phyloP scores from a whole-genome alignment of 1,140 invertebrate genomes.

The Trachymyrmex septentrionalis region DNA sequence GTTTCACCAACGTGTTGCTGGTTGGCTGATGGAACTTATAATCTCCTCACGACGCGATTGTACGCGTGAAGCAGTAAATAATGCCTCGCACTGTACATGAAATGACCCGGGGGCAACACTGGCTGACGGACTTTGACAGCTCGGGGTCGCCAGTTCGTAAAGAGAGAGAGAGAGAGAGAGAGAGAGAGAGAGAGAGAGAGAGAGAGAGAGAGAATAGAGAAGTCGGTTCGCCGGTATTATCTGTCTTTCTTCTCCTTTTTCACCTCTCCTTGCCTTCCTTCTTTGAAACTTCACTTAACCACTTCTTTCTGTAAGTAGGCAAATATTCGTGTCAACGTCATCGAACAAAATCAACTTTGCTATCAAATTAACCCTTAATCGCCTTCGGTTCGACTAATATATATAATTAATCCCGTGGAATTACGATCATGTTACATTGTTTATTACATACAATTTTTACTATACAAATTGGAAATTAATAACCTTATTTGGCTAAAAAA shows the following conservation, averaged over 20 bases:
- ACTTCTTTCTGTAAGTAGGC: slow-evolving; percentile 10
- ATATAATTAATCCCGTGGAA: not conserved
- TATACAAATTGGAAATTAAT: slow-evolving; percentile 2
- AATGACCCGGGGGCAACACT: slow-evolving; percentile 78
- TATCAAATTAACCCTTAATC: slow-evolving; percentile 11
- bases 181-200: slow-evolving; percentile 76
- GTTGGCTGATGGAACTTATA: slow-evolving; percentile 26
- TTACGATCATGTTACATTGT: not conserved
- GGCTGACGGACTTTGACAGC: slow-evolving; percentile 83
- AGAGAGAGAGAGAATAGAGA: slow-evolving; percentile 34
- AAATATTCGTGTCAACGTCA: slow-evolving; percentile 19
- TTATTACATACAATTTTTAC: not conserved
- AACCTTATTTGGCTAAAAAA: not conserved
- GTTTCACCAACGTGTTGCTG: slow-evolving; percentile 1
- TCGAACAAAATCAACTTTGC: not conserved
- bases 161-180: slow-evolving; percentile 41
- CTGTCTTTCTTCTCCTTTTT: slow-evolving; percentile 66
- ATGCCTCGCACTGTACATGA: slow-evolving; percentile 71
- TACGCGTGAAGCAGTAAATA: slow-evolving; percentile 68
- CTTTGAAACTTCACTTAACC: not conserved
- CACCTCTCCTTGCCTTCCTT: not conserved
- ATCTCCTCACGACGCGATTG: slow-evolving; percentile 46
- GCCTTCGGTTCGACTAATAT: not conserved
- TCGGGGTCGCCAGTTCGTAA: slow-evolving; percentile 79
- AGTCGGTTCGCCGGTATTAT: slow-evolving; percentile 28